phyloP scores from a whole-genome alignment of 2,113 vertebrate species.

The Lampris megalopsis region DNA sequence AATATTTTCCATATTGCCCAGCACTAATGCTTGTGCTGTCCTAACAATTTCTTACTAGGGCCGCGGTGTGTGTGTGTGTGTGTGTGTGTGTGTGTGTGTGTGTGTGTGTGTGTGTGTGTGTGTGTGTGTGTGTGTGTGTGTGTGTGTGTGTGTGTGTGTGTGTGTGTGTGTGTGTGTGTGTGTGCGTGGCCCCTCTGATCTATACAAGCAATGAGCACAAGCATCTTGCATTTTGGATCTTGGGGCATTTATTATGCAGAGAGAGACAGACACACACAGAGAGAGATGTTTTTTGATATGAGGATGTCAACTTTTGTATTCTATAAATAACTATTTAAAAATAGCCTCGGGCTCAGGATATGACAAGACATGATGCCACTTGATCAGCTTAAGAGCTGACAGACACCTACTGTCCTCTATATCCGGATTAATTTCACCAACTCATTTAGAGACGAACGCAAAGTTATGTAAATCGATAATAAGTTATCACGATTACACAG shows the following conservation, averaged over 20 bases:
- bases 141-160: too few species aligned
- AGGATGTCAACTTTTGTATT: constrained; percentile 33
- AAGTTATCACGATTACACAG: not conserved
- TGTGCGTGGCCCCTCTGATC: too few species aligned
- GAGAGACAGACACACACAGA: constrained; percentile 9
- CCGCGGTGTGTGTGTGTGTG: too few species aligned
- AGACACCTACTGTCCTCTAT: constrained; percentile 16
- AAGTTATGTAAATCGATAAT: not conserved
- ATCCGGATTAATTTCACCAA: not conserved
- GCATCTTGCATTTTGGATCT: not conserved
- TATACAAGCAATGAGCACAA: too few species aligned
- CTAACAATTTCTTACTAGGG: too few species aligned
- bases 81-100: too few species aligned
- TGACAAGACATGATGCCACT: constrained; percentile 65
- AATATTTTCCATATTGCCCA: too few species aligned
- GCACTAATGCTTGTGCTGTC: too few species aligned
- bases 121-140: too few species aligned
- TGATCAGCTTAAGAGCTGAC: constrained; percentile 70
- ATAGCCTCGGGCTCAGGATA: constrained; percentile 53
- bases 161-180: too few species aligned
- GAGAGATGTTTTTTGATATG: constrained; percentile 11
- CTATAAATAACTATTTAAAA: constrained; percentile 71
- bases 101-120: too few species aligned
- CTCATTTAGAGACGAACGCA: not conserved
- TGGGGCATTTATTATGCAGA: not conserved